Evolutionary conservation across 2,797 vertebrate species (phyloP), one percentile per base, ranked within the genome.

Genomic region (Brachymystax lenok): DNA sequence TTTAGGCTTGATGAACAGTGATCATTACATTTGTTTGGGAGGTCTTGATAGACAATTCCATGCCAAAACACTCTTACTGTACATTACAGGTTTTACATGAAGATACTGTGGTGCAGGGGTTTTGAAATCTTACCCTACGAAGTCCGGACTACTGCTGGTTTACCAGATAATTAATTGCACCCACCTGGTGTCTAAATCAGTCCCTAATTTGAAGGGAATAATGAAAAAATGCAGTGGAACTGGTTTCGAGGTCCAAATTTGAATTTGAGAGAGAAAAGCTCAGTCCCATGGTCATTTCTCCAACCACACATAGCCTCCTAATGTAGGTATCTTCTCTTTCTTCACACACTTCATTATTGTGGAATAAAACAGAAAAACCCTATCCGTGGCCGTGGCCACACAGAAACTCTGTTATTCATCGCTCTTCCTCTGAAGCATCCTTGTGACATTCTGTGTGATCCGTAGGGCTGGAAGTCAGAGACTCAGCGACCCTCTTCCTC

Each of bases 371-470:
- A 46, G 40, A 12, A 46, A 46, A 46, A 2, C 40, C 40, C 40
- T 12, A 13, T 13, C 40, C 40, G 24, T 24, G 24, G 24, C 21
- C 59, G 1, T 24, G 56, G 19, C 72, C 72, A 24, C 72, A 74
- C 8, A 28, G 35, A 50, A 30, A 66, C 24, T 63, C 24, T n/a
- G 0, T 61, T 52, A 59, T 33, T 73, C 17, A 33, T 54, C 52
- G 13, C 14, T 73, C 52, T 73, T 14, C 69, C 69, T 16, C 73
- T 51, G 73, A 66, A 24, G 59, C 40, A 33, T 64, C 8, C 21
- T 21, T 63, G 59, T 63, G 21, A 63, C 59, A 21, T 63, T 63
- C 59, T 63, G 59, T 24, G 10, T 63, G 59, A 63, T 63, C 59
- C 5, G 21, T 19, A 21, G n/a, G 19, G 19, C 19, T 59, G 19